Evolutionary conservation across 1,140 invertebrate genomes (phyloP).

Genomic region (Frieseomelitta varia): DNA sequence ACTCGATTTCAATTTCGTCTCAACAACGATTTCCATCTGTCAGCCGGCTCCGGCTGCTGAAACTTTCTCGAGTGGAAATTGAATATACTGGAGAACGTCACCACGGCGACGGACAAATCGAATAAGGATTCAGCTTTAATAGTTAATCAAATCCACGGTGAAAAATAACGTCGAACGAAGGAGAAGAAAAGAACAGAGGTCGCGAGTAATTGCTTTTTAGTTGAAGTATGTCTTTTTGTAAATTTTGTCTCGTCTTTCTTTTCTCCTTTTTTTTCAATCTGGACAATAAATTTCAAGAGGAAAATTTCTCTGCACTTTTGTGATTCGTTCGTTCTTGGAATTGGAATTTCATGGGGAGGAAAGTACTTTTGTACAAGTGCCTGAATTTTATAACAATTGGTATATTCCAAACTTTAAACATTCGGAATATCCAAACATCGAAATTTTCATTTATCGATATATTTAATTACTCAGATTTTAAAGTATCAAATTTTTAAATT

Average conservation of each 20-base stretch:
- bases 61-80: slow-evolving; percentile 40
- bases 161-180: neutral
- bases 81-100: slow-evolving; percentile 10
- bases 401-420: too few species aligned
- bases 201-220: neutral
- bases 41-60: slow-evolving; percentile 3
- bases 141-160: neutral
- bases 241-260: neutral
- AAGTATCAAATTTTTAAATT: too few species aligned
- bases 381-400: too few species aligned
- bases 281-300: neutral
- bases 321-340: neutral
- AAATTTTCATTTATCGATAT: too few species aligned
- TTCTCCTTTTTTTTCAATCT: neutral
- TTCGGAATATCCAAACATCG: too few species aligned
- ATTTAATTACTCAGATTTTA: too few species aligned
- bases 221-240: neutral
- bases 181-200: too few species aligned
- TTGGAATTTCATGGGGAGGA: too few species aligned
- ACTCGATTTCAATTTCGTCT: slow-evolving; percentile 64
- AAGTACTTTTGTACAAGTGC: too few species aligned
- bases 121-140: slow-evolving; percentile 14
- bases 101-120: neutral
- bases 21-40: slow-evolving; percentile 56
- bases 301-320: neutral